Percentiles rank a stretch among this genome's conserved stretches.
Conservation (phyloP, 2,888 invertebrate genomes). For the Heliconius charithonia region DNA sequence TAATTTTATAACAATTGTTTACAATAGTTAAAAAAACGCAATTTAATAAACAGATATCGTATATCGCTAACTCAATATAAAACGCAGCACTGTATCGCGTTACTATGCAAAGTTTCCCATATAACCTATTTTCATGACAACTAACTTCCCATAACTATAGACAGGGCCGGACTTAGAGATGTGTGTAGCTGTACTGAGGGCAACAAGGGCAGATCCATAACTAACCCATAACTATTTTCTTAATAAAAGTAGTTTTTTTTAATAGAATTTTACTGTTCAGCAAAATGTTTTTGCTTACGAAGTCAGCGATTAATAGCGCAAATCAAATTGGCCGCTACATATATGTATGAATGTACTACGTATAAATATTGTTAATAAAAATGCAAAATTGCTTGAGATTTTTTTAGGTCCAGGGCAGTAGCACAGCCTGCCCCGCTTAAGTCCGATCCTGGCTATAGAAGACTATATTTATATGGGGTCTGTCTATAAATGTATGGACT, state of each 20-base stretch:
- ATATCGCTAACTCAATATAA: constrained; percentile 10
- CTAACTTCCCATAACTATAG: neutral
- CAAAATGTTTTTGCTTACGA: neutral
- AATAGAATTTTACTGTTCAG: too few relatives aligned
- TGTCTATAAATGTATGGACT: neutral
- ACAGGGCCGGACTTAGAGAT: neutral
- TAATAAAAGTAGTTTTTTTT: too few relatives aligned
- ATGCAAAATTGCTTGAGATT: too few relatives aligned
- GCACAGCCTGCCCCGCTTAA: too few relatives aligned
- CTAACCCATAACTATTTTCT: too few relatives aligned
- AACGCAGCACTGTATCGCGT: neutral
- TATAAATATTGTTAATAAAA: too few relatives aligned
- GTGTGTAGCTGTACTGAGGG: too few relatives aligned
- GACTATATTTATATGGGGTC: neutral
- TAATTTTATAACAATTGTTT: neutral
- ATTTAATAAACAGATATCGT: constrained; percentile 2
- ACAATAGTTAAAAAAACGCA: neutral
- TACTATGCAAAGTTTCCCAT: neutral
- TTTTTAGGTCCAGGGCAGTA: too few relatives aligned
- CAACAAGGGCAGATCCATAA: too few relatives aligned
- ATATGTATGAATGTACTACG: too few relatives aligned
- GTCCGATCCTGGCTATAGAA: neutral
- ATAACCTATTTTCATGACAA: neutral
- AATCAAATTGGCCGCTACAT: neutral
- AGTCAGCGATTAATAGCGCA: neutral